Evolutionary conservation across 1,140 invertebrate species (phyloP), one percentile per base, ranked within the genome.

Genomic region (Eumaeus atala): DNA sequence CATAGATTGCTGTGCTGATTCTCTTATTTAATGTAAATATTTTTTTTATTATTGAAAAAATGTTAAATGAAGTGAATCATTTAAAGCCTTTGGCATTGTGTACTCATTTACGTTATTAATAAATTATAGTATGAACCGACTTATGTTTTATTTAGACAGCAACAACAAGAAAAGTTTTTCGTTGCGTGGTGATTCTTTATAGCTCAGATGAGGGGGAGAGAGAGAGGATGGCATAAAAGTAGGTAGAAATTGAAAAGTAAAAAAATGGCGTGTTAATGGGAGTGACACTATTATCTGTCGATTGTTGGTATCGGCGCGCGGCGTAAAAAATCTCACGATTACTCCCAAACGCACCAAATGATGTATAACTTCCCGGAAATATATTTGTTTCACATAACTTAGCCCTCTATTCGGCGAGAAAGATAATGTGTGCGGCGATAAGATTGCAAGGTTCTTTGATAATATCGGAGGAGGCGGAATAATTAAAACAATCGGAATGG

Each of bases 101-200:
- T 87, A 87, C 81, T 84, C 81, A 84, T 84, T 87, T 87, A 84
- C 77, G 79, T 84, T 86, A 83, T 83, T 76, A 84, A 87, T 84
- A 87, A 87, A 87, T 84, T 79, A 82, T 84, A 79, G 81, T 82
- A 87, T 84, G 71, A 79, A 81, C 66, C 71, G 60, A 58, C 48
- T 72, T 64, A 61, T 72, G 69, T 84, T 77, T 69, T 74, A 66
- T 74, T 67, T 48, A n/a, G n/a, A n/a, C n/a, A n/a, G n/a, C n/a
- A n/a, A n/a, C 9, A 14, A 9, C 7, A 34, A 33, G 14, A 37
- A 12, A 51, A 51, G 9, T 11, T 37, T 38, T 28, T 28, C 21
- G 21, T 28, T 2, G 6, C 2, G 21, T 6, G 2, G 21, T 28
- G 6, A 28, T 2, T 28, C 2, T 28, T n/a, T 2, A 28, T 28